Base-by-base conservation (phyloP, 1,140 invertebrate genomes). In the Drosophila murphyi region DNA sequence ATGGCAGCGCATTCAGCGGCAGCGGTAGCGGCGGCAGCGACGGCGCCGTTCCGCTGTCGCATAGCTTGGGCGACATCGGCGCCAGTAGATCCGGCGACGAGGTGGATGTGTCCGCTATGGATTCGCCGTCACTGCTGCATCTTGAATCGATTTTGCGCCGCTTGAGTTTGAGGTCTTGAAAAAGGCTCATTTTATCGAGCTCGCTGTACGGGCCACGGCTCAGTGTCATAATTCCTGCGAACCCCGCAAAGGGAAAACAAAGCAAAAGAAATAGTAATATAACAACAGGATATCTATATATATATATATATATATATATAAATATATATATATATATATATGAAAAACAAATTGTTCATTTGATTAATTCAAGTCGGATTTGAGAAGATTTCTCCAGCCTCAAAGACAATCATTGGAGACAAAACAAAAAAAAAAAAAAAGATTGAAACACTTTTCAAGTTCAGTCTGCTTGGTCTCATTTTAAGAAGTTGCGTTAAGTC, bases 111-210 rank as follows among this genome's bases (percentile, higher is more conserved):
- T 97, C 97, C 90, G 96, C 96, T 93, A 97, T 96, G 93, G 96
- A 97, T 94, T 97, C 97, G 96, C 97, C 97, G 95, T 98, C 97
- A 94, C 97, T 97, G 94, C 97, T 97, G 95, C 97, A 97, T 95
- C 97, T 95, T 93, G 97, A 97, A 95, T 98, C 97, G 93, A 98
- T 97, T 96, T 98, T 98, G 94, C 97, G 96, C 94, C 97, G 96
- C 95, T 98, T 98, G 93, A 98, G 95, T 95, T 98, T 98, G 94
- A 98, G 96, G 95, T 98, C 97, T 96, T 98, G 97, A 95, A 98
- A 98, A 94, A 98, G 96, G 96, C 97, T 98, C 98, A 98, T 98
- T 95, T 97, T 97, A 96, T 97, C 96, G 95, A 97, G 96, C 95
- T 97, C 97, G 96, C 95, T 96, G 94, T 94, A 95, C 95, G 96